A percentile compares a stretch with the other conserved stretches of the same genome.
phyloP scores from a whole-genome alignment of 2,888 invertebrate genomes.

The Scaeva pyrastri region DNA sequence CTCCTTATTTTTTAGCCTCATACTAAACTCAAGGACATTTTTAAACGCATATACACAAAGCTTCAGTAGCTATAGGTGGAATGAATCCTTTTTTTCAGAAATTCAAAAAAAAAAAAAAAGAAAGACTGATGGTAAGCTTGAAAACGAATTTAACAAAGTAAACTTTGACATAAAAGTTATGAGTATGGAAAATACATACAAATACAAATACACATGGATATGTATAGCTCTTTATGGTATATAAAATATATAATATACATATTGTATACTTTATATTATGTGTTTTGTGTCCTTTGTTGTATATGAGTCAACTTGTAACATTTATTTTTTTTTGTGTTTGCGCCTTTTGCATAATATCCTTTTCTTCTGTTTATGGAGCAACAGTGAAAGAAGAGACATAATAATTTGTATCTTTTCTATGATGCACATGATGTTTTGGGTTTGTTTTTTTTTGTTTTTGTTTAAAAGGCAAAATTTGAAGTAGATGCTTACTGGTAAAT shows the following conservation, averaged over 20 bases:
- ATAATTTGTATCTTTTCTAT: slow-evolving; percentile 24
- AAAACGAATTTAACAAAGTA: slow-evolving; percentile 73
- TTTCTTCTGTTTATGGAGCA: slow-evolving; percentile 46
- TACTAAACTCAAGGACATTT: slow-evolving; percentile 43
- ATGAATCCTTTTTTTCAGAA: slow-evolving; percentile 35
- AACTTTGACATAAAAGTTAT: slow-evolving; percentile 74
- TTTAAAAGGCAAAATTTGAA: slow-evolving; percentile 18
- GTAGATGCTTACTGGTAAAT: slow-evolving; percentile 26
- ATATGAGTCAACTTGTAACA: slow-evolving; percentile 67
- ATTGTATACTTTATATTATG: not conserved
- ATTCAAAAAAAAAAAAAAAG: not conserved
- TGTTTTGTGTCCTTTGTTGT: slow-evolving; percentile 52
- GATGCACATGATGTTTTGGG: slow-evolving; percentile 39
- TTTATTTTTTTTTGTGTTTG: slow-evolving; percentile 36
- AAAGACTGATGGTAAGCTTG: slow-evolving; percentile 57
- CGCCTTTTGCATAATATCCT: slow-evolving; percentile 56
- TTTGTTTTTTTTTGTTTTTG: not conserved
- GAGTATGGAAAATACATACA: slow-evolving; percentile 39
- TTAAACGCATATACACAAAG: slow-evolving; percentile 47
- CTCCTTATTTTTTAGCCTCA: not conserved
- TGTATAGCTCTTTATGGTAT: not conserved
- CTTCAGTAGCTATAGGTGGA: slow-evolving; percentile 24
- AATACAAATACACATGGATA: not conserved
- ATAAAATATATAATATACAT: not conserved
- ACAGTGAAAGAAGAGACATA: slow-evolving; percentile 34